Evolutionary conservation across 2,113 vertebrate genomes (phyloP), one percentile per base, ranked within the genome.

Genomic region (Pygoscelis antarcticus): DNA sequence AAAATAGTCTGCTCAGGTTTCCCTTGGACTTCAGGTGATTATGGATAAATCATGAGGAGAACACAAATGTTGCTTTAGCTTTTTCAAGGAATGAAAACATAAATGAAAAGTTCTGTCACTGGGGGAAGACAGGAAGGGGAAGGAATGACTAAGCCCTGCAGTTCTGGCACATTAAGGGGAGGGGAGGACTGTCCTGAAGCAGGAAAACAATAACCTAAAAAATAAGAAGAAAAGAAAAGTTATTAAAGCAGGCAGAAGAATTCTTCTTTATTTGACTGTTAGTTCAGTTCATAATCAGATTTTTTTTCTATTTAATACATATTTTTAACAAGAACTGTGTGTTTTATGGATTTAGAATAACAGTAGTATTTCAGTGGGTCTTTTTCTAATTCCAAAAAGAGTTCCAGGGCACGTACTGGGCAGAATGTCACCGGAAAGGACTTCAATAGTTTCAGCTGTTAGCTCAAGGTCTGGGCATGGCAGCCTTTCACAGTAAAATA

Each of bases 131-230:
- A 70, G 62, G 49, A 87, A 90, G 29, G 55, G 86, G 60, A 95
- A 87, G 54, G 93, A 47, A 93, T 90, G 68, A 88, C 66, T 92
- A 93, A 96, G 38, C 60, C 90, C 91, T 96, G 81, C 55, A 86
- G 32, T 84, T 87, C 55, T 91, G 90, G 77, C 51, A 88, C 60
- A 95, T 93, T 96, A 87, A 78, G 82, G 86, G 72, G 30, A 90
- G 70, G 80, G 81, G 69, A 94, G 80, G 27, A 93, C 78, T 93
- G 83, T 95, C 92, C 95, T 93, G 88, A 89, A 94, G 78, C 60
- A 96, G 86, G 81, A 95, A 94, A 97, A 96, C 71, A 97, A 93
- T 86, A 94, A 91, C 80, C 71, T 91, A 96, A 97, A 95, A 97
- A 92, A 81, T 90, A 84, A 94, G 17, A 92, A 93, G 29, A 83